A percentile compares a stretch with the other conserved stretches of the same genome.
Conservation (phyloP, 64 coral and sea anemone species). For the Stichodactyla mertensii region DNA sequence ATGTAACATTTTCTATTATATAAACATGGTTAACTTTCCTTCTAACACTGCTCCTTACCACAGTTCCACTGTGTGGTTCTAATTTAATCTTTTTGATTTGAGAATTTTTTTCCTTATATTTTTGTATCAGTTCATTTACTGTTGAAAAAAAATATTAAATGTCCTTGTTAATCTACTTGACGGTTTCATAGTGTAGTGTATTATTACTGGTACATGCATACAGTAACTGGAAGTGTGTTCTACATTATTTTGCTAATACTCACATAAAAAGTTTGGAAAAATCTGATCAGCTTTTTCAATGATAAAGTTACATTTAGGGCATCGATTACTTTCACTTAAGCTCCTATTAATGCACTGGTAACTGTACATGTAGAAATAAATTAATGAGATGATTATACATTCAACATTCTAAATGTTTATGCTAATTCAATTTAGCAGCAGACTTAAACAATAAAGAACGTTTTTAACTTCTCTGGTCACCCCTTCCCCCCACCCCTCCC, state of each 20-base stretch:
- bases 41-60: conserved; percentile 26
- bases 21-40: conserved; percentile 13
- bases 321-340: conserved; percentile 90
- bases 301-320: conserved; percentile 97
- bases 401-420: neutral
- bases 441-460: too few species aligned
- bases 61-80: conserved; percentile 31
- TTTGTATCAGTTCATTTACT: conserved; percentile 98
- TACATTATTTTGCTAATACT: conserved; percentile 41
- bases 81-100: conserved; percentile 45
- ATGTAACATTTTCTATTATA: neutral
- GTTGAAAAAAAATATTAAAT: neutral
- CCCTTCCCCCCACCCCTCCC: too few species aligned
- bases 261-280: conserved; percentile 98
- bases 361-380: conserved; percentile 31
- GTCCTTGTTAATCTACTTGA: neutral
- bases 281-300: conserved; percentile 99
- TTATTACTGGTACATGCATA: neutral
- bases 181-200: neutral
- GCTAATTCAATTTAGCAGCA: neutral
- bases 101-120: conserved; percentile 74
- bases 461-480: too few species aligned
- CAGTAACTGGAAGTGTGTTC: neutral
- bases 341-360: conserved; percentile 91
- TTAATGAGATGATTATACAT: too few species aligned